Evolutionary conservation across 2,888 invertebrate genomes (phyloP).

Genomic region (Argynnis bischoffii): DNA sequence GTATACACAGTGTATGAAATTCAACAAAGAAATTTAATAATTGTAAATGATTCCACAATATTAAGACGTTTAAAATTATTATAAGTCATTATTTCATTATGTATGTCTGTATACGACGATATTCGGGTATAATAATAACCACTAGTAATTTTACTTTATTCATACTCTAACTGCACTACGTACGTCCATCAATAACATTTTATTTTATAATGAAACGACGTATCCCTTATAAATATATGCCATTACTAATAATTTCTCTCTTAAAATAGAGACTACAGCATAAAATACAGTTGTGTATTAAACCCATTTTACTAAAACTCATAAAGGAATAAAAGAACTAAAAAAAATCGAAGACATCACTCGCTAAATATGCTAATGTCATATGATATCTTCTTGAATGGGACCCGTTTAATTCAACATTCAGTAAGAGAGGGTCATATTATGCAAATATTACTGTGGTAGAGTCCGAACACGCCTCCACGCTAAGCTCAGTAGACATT

Average conservation of each 20-base stretch:
- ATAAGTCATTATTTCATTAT: too few relatives aligned
- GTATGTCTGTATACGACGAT: too few relatives aligned
- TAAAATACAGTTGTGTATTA: not conserved
- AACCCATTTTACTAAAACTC: not conserved
- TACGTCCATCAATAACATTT: too few relatives aligned
- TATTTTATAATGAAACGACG: too few relatives aligned
- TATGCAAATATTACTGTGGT: conserved; percentile 15
- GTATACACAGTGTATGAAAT: not conserved
- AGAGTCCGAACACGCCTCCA: not conserved
- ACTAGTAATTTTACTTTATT: too few relatives aligned
- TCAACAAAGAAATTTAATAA: too few relatives aligned
- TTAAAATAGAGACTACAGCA: not conserved
- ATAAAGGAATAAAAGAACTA: conserved; percentile 5
- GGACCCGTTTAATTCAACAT: conserved; percentile 16
- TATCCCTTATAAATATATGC: too few relatives aligned
- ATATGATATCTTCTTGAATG: conserved; percentile 19
- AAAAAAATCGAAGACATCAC: not conserved
- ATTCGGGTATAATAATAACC: too few relatives aligned
- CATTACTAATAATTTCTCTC: too few relatives aligned
- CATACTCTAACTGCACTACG: too few relatives aligned
- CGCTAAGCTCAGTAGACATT: conserved; percentile 4
- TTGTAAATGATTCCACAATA: too few relatives aligned
- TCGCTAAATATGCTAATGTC: conserved; percentile 11
- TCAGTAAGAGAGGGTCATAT: conserved; percentile 17
- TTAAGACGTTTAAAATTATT: too few relatives aligned